Evolutionary conservation across 2,797 vertebrate species (phyloP), one percentile per base, ranked within the genome.

Genomic region (Buceros bicornis): DNA sequence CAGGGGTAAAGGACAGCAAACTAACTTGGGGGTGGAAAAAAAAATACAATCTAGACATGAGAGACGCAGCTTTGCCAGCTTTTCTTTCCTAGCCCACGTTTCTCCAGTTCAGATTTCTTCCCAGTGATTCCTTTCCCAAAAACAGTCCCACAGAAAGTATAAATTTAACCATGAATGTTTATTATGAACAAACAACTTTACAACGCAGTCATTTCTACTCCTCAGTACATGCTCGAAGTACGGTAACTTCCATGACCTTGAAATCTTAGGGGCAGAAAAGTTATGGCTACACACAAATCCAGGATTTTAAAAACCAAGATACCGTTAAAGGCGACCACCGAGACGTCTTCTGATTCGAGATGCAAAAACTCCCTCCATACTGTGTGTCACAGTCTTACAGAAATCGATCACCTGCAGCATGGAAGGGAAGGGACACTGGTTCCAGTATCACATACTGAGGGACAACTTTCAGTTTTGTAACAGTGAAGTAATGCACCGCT

Each of bases 151-250:
- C 33, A 57, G 80, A 43, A 78, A 88, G 43, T 3, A 12, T 8
- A 9, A 13, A 31, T 72, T 87, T 82, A 24, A 37, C 51, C 69
- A 84, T n/a, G 77, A 72, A 58, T 62, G 61, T 96, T 96, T 95
- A 95, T 96, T 95, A 71, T 56, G 89, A 91, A 93, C 84, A 81
- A 93, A 90, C 60, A 91, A 65, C 69, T 69, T 91, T 73, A 96
- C 83, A 94, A 56, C 7, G 81, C 79, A 82, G 87, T 42, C 83
- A 71, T 47, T 85, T 87, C 91, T 83, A 76, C 67, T 89, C 91
- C 91, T 92, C 74, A 33, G 80, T 45, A 92, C 83, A 70, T 58
- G 89, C 86, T 51, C 33, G 10, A 67, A 87, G 62, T 16, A 29
- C 51, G 21, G 45, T n/a, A 87, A 82, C 76, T 85, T 40, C 76